Conservation (phyloP, 2,888 invertebrate species). For the Tachystola acroxantha region DNA sequence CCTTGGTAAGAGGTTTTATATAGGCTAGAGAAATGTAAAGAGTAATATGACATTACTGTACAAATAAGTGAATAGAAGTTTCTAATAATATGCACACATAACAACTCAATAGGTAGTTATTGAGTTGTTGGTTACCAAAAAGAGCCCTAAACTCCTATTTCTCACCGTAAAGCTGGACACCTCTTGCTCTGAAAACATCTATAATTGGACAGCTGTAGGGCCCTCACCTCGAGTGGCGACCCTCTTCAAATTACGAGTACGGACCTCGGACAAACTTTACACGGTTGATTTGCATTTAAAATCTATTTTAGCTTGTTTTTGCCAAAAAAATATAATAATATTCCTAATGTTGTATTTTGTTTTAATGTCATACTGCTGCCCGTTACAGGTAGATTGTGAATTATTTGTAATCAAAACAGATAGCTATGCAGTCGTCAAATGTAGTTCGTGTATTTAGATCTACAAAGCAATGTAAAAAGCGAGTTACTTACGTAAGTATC, state of each 20-base stretch:
- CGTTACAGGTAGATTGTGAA: neutral
- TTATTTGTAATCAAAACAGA: no score
- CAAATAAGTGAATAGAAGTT: no score
- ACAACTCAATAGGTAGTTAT: no score
- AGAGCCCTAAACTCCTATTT: slow-evolving; percentile 26
- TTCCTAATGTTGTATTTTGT: no score
- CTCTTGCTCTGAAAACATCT: slow-evolving; percentile 54
- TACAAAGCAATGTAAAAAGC: neutral
- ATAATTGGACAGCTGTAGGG: slow-evolving; percentile 66
- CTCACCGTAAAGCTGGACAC: slow-evolving; percentile 32
- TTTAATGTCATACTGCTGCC: no score
- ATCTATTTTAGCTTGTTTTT: slow-evolving; percentile 15
- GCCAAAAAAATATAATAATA: neutral
- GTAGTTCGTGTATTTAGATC: neutral
- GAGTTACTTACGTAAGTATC: slow-evolving; percentile 15
- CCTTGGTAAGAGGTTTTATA: no score
- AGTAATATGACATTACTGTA: no score
- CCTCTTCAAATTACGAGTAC: slow-evolving; percentile 55
- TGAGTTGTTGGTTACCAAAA: no score
- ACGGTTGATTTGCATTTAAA: slow-evolving; percentile 42
- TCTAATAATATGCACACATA: no score
- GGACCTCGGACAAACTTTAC: slow-evolving; percentile 41
- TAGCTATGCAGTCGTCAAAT: no score
- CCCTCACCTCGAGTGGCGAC: slow-evolving; percentile 55
- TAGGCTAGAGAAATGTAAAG: no score